Evolutionary conservation across 2,113 vertebrate species (phyloP).

Genomic region (Sceloporus undulatus): DNA sequence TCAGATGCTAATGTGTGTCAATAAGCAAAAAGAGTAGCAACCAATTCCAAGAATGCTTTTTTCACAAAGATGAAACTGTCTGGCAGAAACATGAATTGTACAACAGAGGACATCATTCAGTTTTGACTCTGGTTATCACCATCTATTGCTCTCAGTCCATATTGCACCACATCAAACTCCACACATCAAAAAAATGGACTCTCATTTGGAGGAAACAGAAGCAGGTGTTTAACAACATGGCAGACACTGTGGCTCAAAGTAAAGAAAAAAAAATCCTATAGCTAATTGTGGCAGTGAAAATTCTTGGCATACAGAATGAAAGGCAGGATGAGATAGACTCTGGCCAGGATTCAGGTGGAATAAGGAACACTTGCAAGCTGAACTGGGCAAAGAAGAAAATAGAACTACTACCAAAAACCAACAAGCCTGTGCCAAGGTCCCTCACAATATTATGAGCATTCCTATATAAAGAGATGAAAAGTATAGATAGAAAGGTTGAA

Average conservation of each 20-base stretch:
- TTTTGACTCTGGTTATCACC: conserved; percentile 37
- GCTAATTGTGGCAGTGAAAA: conserved; percentile 23
- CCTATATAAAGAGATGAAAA: too few relatives aligned
- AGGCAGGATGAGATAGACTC: conserved; percentile 12
- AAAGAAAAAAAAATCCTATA: not conserved
- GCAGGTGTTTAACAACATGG: conserved; percentile 4
- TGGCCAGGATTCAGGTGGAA: not conserved
- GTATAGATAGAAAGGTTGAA: too few relatives aligned
- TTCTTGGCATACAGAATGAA: not conserved
- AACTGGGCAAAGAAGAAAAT: not conserved
- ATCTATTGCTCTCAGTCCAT: conserved; percentile 29
- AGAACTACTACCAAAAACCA: not conserved
- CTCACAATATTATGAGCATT: too few relatives aligned
- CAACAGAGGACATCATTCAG: not conserved
- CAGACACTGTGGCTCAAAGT: not conserved
- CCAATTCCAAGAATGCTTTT: conserved; percentile 31
- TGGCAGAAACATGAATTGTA: conserved; percentile 30
- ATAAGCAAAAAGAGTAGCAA: conserved; percentile 42
- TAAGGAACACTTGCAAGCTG: not conserved
- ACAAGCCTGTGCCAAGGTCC: not conserved
- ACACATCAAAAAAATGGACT: conserved; percentile 1
- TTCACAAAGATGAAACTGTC: conserved; percentile 20
- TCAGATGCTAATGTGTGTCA: conserved; percentile 45
- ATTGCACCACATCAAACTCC: not conserved
- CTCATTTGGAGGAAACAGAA: conserved; percentile 7